A percentile compares a stretch with the other conserved stretches of the same genome.
phyloP scores from a whole-genome alignment of 2,888 invertebrate genomes.

The Tridacna gigas region DNA sequence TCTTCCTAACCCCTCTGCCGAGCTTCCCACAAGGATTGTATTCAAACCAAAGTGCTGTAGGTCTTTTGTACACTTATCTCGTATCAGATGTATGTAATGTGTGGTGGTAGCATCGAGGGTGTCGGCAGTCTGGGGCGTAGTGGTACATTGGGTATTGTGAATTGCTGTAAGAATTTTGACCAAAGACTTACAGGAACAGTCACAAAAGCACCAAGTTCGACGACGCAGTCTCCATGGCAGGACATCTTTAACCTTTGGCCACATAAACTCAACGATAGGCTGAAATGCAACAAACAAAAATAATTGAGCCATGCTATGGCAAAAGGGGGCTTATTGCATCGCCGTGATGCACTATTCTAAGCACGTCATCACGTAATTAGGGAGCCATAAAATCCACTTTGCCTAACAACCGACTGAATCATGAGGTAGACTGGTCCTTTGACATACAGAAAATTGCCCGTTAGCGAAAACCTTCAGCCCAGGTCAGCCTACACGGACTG shows the following conservation, averaged over 20 bases:
- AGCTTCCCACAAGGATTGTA: constrained; percentile 16
- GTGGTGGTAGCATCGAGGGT: neutral
- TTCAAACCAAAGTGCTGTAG: neutral
- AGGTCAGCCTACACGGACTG: no score
- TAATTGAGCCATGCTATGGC: no score
- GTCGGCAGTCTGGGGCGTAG: neutral
- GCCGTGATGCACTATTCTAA: no score
- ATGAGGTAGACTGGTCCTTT: no score
- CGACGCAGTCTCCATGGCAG: constrained; percentile 27
- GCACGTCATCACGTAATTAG: no score
- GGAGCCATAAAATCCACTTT: no score
- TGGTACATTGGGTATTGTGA: neutral
- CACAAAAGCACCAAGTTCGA: constrained; percentile 37
- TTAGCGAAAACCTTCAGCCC: no score
- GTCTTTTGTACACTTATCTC: neutral
- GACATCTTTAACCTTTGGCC: constrained; percentile 1
- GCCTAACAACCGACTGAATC: no score
- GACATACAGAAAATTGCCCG: no score
- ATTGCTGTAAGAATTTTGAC: constrained; percentile 18
- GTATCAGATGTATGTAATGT: neutral
- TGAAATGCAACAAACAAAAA: constrained; percentile 8
- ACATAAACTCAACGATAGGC: constrained; percentile 22
- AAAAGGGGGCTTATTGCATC: no score
- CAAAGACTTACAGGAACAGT: constrained; percentile 31
- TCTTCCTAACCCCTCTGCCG: constrained; percentile 25